Base-by-base conservation (phyloP, 37 sponge, comb jelly and placozoan species). In the Ephydatia muelleri region DNA sequence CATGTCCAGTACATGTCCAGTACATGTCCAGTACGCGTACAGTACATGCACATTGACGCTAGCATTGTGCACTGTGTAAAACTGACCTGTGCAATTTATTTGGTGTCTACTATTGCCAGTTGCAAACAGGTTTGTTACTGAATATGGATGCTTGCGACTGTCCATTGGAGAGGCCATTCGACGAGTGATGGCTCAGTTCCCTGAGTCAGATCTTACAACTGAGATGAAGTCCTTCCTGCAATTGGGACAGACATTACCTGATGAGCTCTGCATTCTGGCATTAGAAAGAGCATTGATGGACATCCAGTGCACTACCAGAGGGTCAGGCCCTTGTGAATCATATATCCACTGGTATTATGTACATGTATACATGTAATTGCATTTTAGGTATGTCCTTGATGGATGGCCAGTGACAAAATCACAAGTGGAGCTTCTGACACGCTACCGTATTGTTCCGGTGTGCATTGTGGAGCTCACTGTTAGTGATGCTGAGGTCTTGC, bases 351-450 rank as follows among this genome's bases (percentile, higher is more conserved):
- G 72, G 32, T 72, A 30, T 35, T 3, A n/a, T n/a, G n/a, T n/a
- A n/a, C n/a, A n/a, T n/a, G n/a, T n/a, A n/a, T n/a, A 23, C 30
- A 1, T 84, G 31, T 31, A 1, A 1, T 71, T 40, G 3, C n/a
- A n/a, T n/a, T 68, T 9, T 80, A 97, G 97, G 67, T 92, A 87
- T 78, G 91, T 98, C 14, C 89, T 98, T 75, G 98, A 98, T 92
- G 96, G 98, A n/a, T 98, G 89, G 89, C 98, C 98, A 38, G 30
- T 87, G 49, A 98, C 96, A 2, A 94, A 85, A 68, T 65, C 84
- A 6, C 96, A 96, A 49, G 93, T 96, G 37, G 92, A 96, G 23
- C 75, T 95, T 23, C 80, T 98, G 47, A 85, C 79, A 21, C 85
- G 94, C 26, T 90, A 83, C 31, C 87, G 72, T 2, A 92, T 98